Evolutionary conservation across 2,888 invertebrate species (phyloP), one percentile per base, ranked within the genome.

Genomic region (Diploptera punctata): DNA sequence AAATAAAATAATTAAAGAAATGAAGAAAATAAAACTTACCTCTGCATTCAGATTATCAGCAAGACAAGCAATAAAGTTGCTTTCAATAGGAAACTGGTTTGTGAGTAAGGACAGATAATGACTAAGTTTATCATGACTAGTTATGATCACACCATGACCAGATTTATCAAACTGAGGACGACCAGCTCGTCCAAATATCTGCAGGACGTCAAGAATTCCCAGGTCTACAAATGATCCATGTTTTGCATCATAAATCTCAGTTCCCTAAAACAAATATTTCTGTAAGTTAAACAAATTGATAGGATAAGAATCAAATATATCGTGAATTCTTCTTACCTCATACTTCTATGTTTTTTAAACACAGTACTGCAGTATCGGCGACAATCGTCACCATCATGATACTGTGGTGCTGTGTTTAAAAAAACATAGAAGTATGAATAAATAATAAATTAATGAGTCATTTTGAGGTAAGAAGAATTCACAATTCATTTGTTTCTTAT

Each of bases 1-100:
- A n/a, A n/a, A n/a, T n/a, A 71, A 65, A 18, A 71, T 68, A 19
- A 74, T 67, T 71, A 70, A 67, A 43, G 38, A 65, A 60, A 60
- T 19, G 73, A 70, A 70, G 13, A 57, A 71, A 62, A 67, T 24
- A 43, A 70, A 29, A 54, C 81, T 77, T 80, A 95, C 94, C 88
- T 99, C 99, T 31, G 99, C 99, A 85, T 99, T 99, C 74, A 99
- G 87, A 85, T 99, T 98, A 83, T 99, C 99, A 2, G 94, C 93
- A 70, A 99, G 84, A 77, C 93, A 91, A 79, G 91, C 91, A 73
- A 97, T 91, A 79, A 99, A 98, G 83, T 97, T 97, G 80, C 98
- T 98, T 83, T 99, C 99, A 75, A 99, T 99, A 0, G 99, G 99
- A 82, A 95, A 95, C 84, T 99, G 98, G 81, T 97, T 95, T 1